Conservation (phyloP, 2,113 vertebrate genomes). For the Nycticebus coucang region DNA sequence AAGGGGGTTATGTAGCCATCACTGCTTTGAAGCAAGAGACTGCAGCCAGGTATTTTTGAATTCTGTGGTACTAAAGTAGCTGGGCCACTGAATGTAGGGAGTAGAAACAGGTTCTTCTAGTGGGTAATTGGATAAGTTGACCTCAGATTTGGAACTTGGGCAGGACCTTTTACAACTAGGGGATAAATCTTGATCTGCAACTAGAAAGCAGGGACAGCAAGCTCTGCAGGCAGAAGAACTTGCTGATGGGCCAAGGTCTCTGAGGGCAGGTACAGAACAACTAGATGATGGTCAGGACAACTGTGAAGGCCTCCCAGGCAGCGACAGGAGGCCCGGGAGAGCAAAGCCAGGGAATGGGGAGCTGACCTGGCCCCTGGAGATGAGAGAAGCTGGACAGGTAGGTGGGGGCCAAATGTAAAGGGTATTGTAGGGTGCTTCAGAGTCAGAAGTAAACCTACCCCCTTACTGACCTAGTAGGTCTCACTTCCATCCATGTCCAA, state of each 20-base stretch:
- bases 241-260: neutral
- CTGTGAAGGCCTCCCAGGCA: neutral
- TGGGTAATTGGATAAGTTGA: neutral
- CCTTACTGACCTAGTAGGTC: neutral
- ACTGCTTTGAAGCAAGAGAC: conserved; percentile 1
- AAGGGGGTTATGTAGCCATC: neutral
- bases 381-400: neutral
- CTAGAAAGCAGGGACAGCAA: neutral
- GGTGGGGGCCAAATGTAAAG: neutral
- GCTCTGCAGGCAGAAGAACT: neutral
- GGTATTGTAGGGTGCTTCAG: neutral
- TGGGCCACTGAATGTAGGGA: neutral
- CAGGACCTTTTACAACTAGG: neutral
- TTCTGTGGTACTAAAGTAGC: neutral
- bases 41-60: neutral
- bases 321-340: neutral
- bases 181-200: neutral
- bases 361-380: neutral
- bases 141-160: neutral
- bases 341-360: neutral
- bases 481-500: neutral
- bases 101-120: neutral
- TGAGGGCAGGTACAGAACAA: neutral
- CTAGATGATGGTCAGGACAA: neutral
- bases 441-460: neutral